Percentiles rank a stretch among this genome's conserved stretches.
Conservation (phyloP, 2,113 vertebrate genomes). For the Bos indicus region DNA sequence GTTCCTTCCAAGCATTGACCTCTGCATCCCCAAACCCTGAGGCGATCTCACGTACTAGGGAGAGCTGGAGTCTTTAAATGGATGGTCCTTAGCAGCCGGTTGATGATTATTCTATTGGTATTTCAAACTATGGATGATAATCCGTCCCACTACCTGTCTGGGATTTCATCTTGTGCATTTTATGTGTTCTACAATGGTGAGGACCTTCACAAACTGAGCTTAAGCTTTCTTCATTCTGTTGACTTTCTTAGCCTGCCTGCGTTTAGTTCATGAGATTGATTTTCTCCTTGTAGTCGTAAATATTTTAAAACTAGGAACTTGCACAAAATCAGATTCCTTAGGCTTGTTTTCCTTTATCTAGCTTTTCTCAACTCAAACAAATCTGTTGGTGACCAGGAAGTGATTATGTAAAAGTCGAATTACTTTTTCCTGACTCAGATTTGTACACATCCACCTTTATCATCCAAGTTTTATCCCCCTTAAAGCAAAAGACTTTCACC, state of each 20-base stretch:
- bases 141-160: not conserved
- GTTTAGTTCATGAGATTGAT: not conserved
- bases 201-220: not conserved
- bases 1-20: not conserved
- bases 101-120: not conserved
- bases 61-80: not conserved
- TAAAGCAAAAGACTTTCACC: not conserved
- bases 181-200: not conserved
- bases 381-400: not conserved
- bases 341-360: not conserved
- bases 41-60: rapidly evolving
- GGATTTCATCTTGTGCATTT: not conserved
- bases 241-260: not conserved
- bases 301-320: constrained; percentile 11
- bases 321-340: not conserved
- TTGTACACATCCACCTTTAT: not conserved
- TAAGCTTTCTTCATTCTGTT: not conserved
- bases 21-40: not conserved
- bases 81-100: not conserved
- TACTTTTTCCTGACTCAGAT: not conserved
- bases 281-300: not conserved
- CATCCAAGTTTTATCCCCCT: not conserved
- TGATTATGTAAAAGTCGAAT: not conserved
- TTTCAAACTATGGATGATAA: not conserved
- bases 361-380: not conserved